Evolutionary conservation across 2,113 vertebrate species (phyloP).

Genomic region (Oncorhynchus kisutch): DNA sequence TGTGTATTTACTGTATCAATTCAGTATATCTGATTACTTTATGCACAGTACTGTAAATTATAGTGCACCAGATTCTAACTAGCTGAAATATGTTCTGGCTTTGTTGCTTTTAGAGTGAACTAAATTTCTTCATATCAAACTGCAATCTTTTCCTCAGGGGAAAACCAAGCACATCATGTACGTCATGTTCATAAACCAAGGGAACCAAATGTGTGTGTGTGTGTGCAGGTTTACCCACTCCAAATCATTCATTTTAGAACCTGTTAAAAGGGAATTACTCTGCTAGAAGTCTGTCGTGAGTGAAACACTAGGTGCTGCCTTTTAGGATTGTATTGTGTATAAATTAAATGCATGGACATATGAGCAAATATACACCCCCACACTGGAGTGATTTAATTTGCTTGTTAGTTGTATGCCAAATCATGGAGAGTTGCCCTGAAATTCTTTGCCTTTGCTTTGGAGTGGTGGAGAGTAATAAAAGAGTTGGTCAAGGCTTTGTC

Average conservation of each 20-base stretch:
- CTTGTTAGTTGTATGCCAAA: conserved; percentile 22
- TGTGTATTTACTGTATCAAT: not conserved
- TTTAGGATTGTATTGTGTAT: conserved; percentile 13
- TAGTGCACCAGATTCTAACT: not conserved
- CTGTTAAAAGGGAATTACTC: conserved; percentile 1
- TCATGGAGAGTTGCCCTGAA: not conserved
- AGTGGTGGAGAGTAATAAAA: conserved; percentile 40
- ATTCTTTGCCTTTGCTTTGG: conserved; percentile 19
- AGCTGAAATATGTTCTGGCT: not conserved
- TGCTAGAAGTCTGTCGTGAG: conserved; percentile 1
- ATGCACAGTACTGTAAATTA: not conserved
- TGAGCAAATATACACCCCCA: conserved; percentile 4
- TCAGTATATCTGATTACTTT: not conserved
- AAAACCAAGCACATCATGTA: conserved; percentile 25
- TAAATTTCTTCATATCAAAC: not conserved
- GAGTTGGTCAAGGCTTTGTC: conserved; percentile 8
- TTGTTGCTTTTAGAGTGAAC: not conserved
- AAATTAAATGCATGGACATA: conserved; percentile 11
- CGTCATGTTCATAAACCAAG: conserved; percentile 13
- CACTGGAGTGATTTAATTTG: not conserved
- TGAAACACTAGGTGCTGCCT: conserved; percentile 20
- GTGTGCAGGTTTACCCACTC: not conserved
- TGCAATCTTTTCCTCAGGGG: conserved; percentile 18
- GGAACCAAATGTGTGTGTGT: not conserved
- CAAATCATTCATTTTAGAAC: conserved; percentile 1